Evolutionary conservation across 2,797 vertebrate genomes (phyloP), one percentile per base, ranked within the genome.

Genomic region (Adrianichthys oophorus): DNA sequence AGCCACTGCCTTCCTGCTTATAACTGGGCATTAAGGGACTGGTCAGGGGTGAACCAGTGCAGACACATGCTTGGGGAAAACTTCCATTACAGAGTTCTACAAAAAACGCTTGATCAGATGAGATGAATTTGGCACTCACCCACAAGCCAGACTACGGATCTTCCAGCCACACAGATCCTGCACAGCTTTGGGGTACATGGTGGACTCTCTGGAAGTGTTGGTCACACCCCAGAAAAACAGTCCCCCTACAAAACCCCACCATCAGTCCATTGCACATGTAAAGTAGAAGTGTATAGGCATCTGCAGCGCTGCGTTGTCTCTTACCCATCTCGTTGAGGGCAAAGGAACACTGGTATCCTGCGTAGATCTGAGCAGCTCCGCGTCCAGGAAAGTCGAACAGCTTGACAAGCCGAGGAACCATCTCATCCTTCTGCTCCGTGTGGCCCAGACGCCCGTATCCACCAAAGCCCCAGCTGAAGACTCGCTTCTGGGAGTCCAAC

Each of bases 191-290:
- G 97, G 97, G 59, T 99, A 99, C 97, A 98, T 99, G 46, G 97
- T 98, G 0, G 95, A 98, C 46, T 99, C 97, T n/a, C 97, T 94
- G 18, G 96, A 96, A 0, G 96, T 97, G 83, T 98, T 98, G 21
- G 97, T 98, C 18, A 95, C 95, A 0, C 97, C 97, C 97, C 97
- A 98, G 87, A 99, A 98, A 74, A 95, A 98, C 63, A 99, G 86
- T 0, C 94, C 95, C 0, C 97, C 97, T 98, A 75, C 7, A 78
- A 72, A 65, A 59, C 7, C 7, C n/a, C 32, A 2, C 32, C 26
- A 1, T 23, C 37, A 42, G 5, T 7, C 1, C 7, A 15, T 12
- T 12, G 32, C 8, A 37, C 32, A 5, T 10, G 3, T 18, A 12
- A 19, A 1, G n/a, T 19, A 13, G 44, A 7, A 18, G 41, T 15